Base-by-base conservation (phyloP, 2,113 vertebrate species). In the Amazona vittata region DNA sequence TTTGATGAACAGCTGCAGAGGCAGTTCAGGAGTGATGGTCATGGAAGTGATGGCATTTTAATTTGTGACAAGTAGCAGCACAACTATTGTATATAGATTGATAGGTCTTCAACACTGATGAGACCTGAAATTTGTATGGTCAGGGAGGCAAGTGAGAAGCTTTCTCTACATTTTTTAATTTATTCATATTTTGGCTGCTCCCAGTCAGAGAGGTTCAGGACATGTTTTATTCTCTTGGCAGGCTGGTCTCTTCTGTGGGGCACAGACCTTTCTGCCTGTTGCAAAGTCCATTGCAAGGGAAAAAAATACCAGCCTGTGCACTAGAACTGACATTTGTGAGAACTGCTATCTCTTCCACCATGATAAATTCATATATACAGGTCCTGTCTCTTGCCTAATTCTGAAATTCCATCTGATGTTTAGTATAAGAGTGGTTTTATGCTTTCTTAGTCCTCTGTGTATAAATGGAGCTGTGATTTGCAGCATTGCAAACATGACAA, bases 401-500 rank as follows among this genome's bases (percentile, higher is more conserved):
- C 81, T 33, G 60, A 67, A 79, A 75, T 94, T 89, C 70, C 62
- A 16, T 60, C 0, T 5, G 70, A 83, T 89, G 41, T 86, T 90
- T 90, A 79, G 41, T 59, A 0, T 65, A 41, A 92, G 86, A 88
- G 55, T 41, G 41, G 29, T 49, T 89, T 94, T 93, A 81, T 68
- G 81, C 81, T 89, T 92, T 89, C 53, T 78, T 59, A 71, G 47
- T 86, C 92, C 85, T 93, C 75, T 74, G 65, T 82, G 76, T 96
- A 67, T 78, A 97, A 95, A 86, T 6, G 7, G 92, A 90, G 49
- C 59, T 96, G 81, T 95, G 88, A 94, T 97, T 90, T 79, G 69
- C 73, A 94, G 91, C 33, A 2, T 84, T 75, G 68, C 93, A 97
- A 97, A 96, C 93, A 96, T 6, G 73, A 96, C 82, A 89, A 95